Percentiles rank a stretch among this genome's conserved stretches.
phyloP scores from a whole-genome alignment of 2,797 vertebrate species.

The Decapterus maruadsi region DNA sequence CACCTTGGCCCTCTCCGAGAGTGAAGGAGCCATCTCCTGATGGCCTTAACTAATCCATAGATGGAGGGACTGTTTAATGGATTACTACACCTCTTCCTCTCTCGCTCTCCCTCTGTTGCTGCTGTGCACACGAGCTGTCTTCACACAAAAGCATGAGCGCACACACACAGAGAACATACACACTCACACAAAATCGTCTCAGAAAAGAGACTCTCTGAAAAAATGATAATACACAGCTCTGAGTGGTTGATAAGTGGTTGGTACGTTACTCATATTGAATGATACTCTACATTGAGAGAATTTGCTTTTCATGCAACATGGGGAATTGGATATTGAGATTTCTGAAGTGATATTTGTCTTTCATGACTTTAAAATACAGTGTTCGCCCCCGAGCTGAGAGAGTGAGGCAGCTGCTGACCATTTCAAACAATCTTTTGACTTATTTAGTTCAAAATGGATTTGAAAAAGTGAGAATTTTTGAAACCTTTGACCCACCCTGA shows the following conservation, averaged over 20 bases:
- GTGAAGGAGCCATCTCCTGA: conserved; percentile 83
- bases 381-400: not conserved
- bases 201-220: conserved; percentile 22
- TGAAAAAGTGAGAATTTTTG: conserved; percentile 14
- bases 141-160: conserved; percentile 41
- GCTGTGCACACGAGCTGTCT: conserved; percentile 14
- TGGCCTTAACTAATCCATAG: conserved; percentile 83
- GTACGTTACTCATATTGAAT: conserved; percentile 40
- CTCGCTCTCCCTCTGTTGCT: conserved; percentile 32
- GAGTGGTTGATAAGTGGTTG: conserved; percentile 47
- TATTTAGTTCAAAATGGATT: conserved; percentile 25
- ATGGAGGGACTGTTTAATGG: conserved; percentile 84
- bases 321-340: conserved; percentile 37
- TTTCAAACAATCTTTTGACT: conserved; percentile 18
- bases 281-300: conserved; percentile 41
- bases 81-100: conserved; percentile 77
- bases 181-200: conserved; percentile 33
- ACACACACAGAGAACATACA: not conserved
- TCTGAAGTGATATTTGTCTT: conserved; percentile 19
- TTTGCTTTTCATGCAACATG: conserved; percentile 12
- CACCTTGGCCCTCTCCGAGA: conserved; percentile 77
- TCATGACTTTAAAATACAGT: conserved; percentile 5
- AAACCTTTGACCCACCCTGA: conserved; percentile 1
- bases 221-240: conserved; percentile 41
- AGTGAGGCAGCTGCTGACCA: not conserved